These are phyloP conservation scores for Myotis vivesi DNA, from an alignment of 2,797 vertebrate species.

Conservation along the genomic window DNA sequence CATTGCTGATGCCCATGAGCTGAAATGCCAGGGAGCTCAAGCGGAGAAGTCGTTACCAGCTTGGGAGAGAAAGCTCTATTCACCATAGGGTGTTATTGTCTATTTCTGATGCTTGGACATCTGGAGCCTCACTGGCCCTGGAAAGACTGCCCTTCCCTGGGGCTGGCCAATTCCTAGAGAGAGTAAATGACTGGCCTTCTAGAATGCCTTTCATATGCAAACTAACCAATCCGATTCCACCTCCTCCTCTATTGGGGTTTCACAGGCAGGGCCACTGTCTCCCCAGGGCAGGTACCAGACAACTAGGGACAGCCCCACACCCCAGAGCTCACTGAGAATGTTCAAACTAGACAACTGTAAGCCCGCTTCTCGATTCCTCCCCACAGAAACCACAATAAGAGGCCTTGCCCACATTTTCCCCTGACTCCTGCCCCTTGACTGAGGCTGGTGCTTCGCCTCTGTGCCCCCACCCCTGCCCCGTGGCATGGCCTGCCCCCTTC, in stretches of 20 bases:
- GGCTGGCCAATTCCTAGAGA: background rate
- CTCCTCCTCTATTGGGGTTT: background rate
- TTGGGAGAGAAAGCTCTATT: rapidly evolving
- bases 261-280: background rate
- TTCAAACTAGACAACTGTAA: background rate
- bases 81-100: rapidly evolving
- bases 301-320: no score
- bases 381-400: background rate
- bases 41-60: rapidly evolving
- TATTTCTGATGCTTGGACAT: background rate
- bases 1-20: background rate
- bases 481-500: rapidly evolving
- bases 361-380: background rate
- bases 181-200: background rate
- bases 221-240: background rate
- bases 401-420: background rate
- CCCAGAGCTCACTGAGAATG: background rate
- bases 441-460: no score
- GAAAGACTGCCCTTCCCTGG: background rate
- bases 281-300: background rate
- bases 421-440: background rate
- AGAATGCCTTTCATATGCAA: background rate
- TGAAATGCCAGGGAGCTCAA: background rate
- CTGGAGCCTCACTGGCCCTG: background rate
- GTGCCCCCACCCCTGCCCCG: rapidly evolving